phyloP scores from a whole-genome alignment of 2,888 invertebrate genomes.

The Euclidia mi region DNA sequence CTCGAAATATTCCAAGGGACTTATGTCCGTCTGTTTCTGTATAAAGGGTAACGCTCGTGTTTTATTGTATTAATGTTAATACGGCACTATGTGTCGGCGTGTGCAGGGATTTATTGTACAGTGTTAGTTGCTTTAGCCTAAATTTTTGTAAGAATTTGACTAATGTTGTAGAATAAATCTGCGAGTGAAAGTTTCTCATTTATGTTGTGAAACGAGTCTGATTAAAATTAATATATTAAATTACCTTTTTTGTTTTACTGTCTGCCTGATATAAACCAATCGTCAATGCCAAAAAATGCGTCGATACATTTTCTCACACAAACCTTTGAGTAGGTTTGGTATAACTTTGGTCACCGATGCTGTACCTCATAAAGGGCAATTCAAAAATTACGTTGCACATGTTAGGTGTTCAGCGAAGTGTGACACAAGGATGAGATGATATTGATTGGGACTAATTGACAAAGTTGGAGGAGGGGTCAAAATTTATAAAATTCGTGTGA shows the following conservation, averaged over 20 bases:
- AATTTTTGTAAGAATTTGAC: slow-evolving; percentile 67
- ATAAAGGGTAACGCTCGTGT: slow-evolving; percentile 58
- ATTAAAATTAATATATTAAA: slow-evolving; percentile 85
- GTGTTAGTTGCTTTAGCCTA: slow-evolving; percentile 66
- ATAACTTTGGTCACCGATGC: too few relatives aligned
- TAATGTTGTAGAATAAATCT: slow-evolving; percentile 75
- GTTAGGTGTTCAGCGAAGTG: too few relatives aligned
- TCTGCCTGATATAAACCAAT: too few relatives aligned
- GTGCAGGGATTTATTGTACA: slow-evolving; percentile 70
- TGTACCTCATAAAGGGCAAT: too few relatives aligned
- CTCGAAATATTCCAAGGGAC: slow-evolving; percentile 77
- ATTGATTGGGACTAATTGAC: too few relatives aligned
- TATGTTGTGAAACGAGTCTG: slow-evolving; percentile 88
- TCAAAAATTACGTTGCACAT: too few relatives aligned
- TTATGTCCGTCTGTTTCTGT: slow-evolving; percentile 46
- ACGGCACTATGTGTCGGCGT: slow-evolving; percentile 72
- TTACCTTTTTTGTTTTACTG: slow-evolving; percentile 66
- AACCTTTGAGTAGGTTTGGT: too few relatives aligned
- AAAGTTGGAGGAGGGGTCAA: too few relatives aligned
- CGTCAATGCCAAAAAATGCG: too few relatives aligned
- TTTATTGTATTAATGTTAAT: slow-evolving; percentile 63
- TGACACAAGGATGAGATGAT: too few relatives aligned
- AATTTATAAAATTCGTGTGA: too few relatives aligned
- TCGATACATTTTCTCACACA: too few relatives aligned
- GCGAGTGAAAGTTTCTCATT: slow-evolving; percentile 79